These are phyloP conservation scores for Scortum barcoo DNA, from an alignment of 2,113 vertebrate genomes.

Conservation along the genomic window DNA sequence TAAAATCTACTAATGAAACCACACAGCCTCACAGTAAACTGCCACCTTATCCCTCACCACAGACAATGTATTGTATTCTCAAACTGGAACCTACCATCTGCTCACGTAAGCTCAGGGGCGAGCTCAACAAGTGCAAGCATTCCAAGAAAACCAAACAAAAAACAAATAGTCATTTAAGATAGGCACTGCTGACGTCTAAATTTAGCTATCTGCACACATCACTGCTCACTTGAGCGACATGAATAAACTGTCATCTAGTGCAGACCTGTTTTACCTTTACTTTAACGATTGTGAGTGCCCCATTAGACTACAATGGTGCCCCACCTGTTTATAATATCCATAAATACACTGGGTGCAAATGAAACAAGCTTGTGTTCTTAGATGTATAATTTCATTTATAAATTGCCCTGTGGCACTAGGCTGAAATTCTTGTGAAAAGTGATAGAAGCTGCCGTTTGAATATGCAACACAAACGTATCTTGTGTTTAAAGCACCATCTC, in stretches of 20 bases:
- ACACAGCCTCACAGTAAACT: neutral
- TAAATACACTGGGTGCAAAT: neutral
- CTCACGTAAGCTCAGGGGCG: neutral
- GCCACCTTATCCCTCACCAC: neutral
- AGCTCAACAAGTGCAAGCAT: neutral
- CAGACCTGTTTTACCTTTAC: neutral
- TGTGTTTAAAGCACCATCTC: neutral
- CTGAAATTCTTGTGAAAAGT: neutral
- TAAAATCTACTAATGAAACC: constrained; percentile 1
- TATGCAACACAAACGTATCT: neutral
- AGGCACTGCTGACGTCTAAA: neutral
- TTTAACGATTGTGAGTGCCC: neutral
- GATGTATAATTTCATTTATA: neutral
- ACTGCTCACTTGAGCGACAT: neutral
- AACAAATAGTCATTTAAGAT: neutral
- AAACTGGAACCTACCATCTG: constrained; percentile 36
- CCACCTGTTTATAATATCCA: neutral
- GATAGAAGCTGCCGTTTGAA: neutral
- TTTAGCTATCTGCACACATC: neutral
- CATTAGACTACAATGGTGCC: neutral
- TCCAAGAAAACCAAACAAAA: constrained; percentile 8
- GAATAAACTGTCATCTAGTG: neutral
- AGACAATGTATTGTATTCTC: constrained; percentile 4
- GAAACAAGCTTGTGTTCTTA: neutral
- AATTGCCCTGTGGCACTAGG: neutral